These are phyloP conservation scores for Sternarchorhynchus goeldii DNA, from an alignment of 2,797 vertebrate species.

Conservation along the genomic window DNA sequence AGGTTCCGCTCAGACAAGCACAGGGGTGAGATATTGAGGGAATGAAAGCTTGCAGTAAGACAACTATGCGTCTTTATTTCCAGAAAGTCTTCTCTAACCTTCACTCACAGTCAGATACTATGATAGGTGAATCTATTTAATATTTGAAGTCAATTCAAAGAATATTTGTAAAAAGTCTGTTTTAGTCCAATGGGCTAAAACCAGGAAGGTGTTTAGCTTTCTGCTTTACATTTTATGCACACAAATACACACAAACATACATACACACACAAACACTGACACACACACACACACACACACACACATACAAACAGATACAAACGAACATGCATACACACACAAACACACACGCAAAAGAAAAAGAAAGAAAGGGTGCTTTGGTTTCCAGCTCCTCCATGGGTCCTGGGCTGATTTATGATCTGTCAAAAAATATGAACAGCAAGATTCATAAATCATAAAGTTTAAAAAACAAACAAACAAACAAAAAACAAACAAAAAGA, in stretches of 20 bases:
- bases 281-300: too few species aligned
- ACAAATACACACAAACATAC: too few species aligned
- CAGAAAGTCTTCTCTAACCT: not conserved
- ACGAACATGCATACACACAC: not conserved
- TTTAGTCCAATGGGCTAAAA: too few species aligned
- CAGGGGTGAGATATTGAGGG: not conserved
- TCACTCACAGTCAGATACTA: not conserved
- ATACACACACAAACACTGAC: too few species aligned
- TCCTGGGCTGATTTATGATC: constrained; percentile 81
- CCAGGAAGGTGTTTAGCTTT: too few species aligned
- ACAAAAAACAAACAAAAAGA: not conserved
- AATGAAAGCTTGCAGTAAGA: not conserved
- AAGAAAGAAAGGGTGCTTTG: constrained; percentile 72
- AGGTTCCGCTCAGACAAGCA: not conserved
- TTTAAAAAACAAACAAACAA: constrained; percentile 16
- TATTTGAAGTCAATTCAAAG: too few species aligned
- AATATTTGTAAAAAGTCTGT: too few species aligned
- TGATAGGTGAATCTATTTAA: not conserved
- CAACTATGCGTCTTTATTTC: not conserved
- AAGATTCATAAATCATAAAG: constrained; percentile 73
- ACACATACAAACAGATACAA: too few species aligned
- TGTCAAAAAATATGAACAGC: constrained; percentile 75
- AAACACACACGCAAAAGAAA: constrained; percentile 63
- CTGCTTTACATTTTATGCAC: too few species aligned
- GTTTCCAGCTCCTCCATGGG: constrained; percentile 54